Base-by-base conservation (phyloP, 2,797 vertebrate species). In the Gymnocypris eckloni region DNA sequence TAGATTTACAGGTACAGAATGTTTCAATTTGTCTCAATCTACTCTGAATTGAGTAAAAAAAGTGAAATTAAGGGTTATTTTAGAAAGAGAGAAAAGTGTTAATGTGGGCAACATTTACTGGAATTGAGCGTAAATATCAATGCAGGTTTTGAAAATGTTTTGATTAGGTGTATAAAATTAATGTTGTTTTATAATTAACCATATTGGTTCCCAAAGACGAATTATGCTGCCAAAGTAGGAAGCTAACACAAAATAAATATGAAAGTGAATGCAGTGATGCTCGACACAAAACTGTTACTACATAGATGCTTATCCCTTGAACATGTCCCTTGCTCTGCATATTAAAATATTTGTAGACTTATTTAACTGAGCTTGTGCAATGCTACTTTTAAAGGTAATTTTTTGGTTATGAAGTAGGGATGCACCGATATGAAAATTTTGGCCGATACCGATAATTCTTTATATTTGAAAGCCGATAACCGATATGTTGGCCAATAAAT, bases 201-300 rank as follows among this genome's bases (percentile, higher is more conserved):
- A 71, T 71, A 85, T 61, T 79, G 66, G 64, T 79, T 71, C 52
- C 76, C 76, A 85, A 85, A 79, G 66, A 72, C 52, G 4, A 28
- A 22, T 61, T 61, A n/a, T 59, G 66, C 50, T 79, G n/a, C 66
- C 25, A 48, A 75, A 33, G 28, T 15, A 33, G 15, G 43, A 71
- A 56, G 39, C 50, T 59, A 79, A 28, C 33, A 13, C 10, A 45
- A 50, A 73, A 13, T 22, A 39, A 66, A 72, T 87, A 81, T 81
- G 87, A 91, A 90, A 88, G 87, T 91, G 88, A 90, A 91, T 89
- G 89, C 88, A 88, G 89, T 90, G 89, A 73, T 33, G 20, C 52
- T 78, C 0, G 2, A 76, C 33, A 64, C 18, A 64, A 12, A 75
- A 75, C 43, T n/a, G 13, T 43, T 12, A 64, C 5, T 83, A 11